phyloP scores from a whole-genome alignment of 2,797 vertebrate species.

The Pseudochirops corinnae region DNA sequence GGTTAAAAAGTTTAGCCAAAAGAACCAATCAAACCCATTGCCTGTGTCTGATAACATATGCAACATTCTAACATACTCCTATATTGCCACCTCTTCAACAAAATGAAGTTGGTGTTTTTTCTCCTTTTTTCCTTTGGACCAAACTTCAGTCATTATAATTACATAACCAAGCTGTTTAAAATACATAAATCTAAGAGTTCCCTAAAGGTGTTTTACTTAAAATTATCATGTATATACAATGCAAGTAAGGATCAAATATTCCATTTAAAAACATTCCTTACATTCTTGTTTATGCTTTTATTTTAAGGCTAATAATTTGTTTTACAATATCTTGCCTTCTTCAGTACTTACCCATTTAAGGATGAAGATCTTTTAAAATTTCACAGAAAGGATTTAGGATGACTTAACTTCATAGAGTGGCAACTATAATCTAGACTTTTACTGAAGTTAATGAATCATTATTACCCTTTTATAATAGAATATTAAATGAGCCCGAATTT shows the following conservation, averaged over 20 bases:
- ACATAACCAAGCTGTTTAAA: background rate
- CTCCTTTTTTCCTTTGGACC: background rate
- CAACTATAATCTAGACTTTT: background rate
- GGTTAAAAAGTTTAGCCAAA: background rate
- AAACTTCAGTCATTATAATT: background rate
- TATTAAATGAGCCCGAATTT: background rate
- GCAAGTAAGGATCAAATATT: background rate
- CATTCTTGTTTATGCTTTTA: background rate
- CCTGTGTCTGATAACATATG: background rate
- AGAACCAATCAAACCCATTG: background rate
- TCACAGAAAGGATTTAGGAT: background rate
- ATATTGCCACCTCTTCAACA: background rate
- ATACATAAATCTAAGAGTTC: background rate
- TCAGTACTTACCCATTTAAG: background rate
- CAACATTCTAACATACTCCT: background rate
- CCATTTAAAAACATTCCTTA: background rate
- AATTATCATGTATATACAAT: background rate
- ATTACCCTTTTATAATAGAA: background rate
- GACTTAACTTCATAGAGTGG: background rate
- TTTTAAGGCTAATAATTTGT: background rate
- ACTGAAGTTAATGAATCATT: background rate
- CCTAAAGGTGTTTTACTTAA: background rate
- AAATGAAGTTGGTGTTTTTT: background rate
- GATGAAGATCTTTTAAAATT: background rate
- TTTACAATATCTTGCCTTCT: background rate